A percentile compares a stretch with the other conserved stretches of the same genome.
Evolutionary conservation across 2,797 vertebrate genomes (phyloP).

Genomic region (Rallus crepitans): DNA sequence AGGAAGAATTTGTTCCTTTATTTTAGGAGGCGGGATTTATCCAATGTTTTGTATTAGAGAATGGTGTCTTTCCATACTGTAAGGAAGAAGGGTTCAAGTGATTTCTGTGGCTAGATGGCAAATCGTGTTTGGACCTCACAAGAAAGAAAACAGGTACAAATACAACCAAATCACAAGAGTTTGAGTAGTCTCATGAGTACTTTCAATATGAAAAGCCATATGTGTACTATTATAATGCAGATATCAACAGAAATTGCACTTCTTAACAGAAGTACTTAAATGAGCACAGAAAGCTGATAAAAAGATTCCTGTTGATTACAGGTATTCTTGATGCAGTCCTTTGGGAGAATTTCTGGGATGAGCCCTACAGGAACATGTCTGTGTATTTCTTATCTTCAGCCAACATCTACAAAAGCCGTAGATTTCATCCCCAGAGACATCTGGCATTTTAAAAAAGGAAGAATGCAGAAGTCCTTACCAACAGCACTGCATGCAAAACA

Average conservation of each 20-base stretch:
- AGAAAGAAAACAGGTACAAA: background rate
- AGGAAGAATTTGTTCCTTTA: background rate
- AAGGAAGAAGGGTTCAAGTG: background rate
- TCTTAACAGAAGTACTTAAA: background rate
- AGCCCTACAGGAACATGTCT: background rate
- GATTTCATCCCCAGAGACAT: background rate
- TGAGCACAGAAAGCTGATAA: background rate
- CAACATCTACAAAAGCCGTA: background rate
- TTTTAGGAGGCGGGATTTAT: constrained; percentile 4
- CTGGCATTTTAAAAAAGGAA: background rate
- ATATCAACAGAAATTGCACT: background rate
- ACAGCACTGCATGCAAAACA: background rate
- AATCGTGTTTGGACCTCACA: background rate
- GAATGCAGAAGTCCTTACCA: background rate
- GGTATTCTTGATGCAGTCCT: background rate
- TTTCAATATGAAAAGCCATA: background rate
- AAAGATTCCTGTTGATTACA: background rate
- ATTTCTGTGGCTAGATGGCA: background rate
- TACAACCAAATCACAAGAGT: background rate
- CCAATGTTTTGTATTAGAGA: background rate
- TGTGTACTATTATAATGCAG: background rate
- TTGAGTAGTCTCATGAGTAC: background rate
- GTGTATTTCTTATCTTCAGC: background rate
- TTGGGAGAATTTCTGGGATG: background rate
- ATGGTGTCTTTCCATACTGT: background rate